Evolutionary conservation across 2,113 vertebrate genomes (phyloP).

Genomic region (Elaphurus davidianus): DNA sequence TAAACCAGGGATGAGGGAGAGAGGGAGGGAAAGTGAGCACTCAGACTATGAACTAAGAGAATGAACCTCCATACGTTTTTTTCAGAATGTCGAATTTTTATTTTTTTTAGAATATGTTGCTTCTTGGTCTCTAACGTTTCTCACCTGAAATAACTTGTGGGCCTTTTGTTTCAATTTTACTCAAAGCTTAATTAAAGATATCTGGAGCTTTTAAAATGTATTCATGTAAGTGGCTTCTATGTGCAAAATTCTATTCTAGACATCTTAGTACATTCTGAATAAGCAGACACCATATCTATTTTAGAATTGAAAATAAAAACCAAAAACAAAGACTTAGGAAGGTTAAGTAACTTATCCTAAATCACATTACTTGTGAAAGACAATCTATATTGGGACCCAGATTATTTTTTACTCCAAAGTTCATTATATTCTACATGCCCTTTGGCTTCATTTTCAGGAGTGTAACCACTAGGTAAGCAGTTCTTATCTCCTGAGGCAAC

Average conservation of each 20-base stretch:
- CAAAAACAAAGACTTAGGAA: neutral
- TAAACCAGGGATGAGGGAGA: neutral
- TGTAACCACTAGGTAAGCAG: neutral
- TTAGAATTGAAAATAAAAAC: neutral
- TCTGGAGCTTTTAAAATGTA: neutral
- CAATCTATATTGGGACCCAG: neutral
- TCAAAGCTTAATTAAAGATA: neutral
- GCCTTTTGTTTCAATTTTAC: constrained; percentile 29
- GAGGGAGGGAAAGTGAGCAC: neutral
- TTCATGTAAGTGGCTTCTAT: neutral
- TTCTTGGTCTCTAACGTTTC: constrained; percentile 1
- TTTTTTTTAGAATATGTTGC: neutral
- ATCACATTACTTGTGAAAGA: neutral
- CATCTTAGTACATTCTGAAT: neutral
- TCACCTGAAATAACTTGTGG: neutral
- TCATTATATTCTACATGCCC: neutral
- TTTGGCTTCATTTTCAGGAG: neutral
- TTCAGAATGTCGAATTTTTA: neutral
- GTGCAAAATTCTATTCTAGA: neutral
- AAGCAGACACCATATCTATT: neutral
- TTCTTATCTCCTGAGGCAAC: neutral
- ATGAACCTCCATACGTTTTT: neutral
- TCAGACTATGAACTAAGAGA: neutral
- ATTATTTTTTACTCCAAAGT: neutral
- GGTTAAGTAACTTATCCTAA: neutral